These are phyloP conservation scores for Callithrix jacchus DNA, from an alignment of 2,113 vertebrate genomes.

Conservation along the genomic window DNA sequence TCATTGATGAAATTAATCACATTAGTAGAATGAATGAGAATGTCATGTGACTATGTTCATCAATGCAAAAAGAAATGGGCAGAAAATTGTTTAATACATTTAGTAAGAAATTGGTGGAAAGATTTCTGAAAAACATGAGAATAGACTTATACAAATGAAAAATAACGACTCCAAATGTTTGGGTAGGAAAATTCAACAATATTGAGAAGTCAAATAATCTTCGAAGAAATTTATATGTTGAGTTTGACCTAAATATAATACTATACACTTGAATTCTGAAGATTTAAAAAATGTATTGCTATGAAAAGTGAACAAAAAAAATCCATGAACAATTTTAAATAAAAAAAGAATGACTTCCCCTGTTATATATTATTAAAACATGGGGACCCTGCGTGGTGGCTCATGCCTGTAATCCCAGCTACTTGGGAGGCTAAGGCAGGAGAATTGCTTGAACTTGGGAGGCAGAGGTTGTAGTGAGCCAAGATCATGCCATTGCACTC, in stretches of 20 bases:
- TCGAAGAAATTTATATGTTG: neutral
- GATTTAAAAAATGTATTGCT: neutral
- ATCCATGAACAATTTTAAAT: too few relatives aligned
- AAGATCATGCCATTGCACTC: too few relatives aligned
- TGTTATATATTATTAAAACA: neutral
- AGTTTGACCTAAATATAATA: neutral
- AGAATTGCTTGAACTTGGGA: too few relatives aligned
- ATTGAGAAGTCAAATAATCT: neutral
- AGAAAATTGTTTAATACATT: neutral
- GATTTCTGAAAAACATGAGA: neutral
- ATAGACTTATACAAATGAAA: neutral
- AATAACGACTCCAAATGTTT: neutral
- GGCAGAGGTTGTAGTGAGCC: too few relatives aligned
- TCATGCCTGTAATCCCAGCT: too few relatives aligned
- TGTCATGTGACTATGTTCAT: neutral
- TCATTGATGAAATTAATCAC: neutral
- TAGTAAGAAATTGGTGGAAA: neutral
- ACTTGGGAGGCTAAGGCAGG: too few relatives aligned
- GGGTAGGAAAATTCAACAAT: neutral
- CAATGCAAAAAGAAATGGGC: neutral
- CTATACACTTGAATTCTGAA: neutral
- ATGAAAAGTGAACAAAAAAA: neutral
- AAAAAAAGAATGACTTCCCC: neutral
- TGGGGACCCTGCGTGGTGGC: too few relatives aligned
- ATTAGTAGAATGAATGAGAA: neutral